A percentile compares a stretch with the other conserved stretches of the same genome.
Evolutionary conservation across 2,797 vertebrate genomes (phyloP).

Genomic region (Spinus olivaceus): DNA sequence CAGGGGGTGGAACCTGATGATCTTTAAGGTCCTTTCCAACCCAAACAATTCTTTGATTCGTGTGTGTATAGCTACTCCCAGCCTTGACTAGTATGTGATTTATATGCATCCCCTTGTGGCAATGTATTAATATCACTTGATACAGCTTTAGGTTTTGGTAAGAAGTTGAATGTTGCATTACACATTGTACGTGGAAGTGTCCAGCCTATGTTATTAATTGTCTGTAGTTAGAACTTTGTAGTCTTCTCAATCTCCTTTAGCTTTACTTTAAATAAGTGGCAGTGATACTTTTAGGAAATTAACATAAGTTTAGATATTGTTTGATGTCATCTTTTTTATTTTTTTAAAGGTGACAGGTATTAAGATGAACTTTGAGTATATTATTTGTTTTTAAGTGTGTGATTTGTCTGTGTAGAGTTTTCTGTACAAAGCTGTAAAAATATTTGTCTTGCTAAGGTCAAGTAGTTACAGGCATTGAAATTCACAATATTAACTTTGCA

Average conservation of each 20-base stretch:
- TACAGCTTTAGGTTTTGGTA: constrained; percentile 1
- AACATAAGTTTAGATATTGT: background rate
- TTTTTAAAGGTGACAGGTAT: background rate
- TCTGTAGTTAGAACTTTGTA: background rate
- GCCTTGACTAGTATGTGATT: constrained; percentile 29
- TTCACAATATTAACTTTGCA: background rate
- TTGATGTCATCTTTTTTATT: background rate
- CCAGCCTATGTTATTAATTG: background rate
- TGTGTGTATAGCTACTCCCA: background rate
- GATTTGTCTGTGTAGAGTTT: background rate
- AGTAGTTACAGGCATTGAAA: background rate
- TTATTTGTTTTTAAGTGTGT: background rate
- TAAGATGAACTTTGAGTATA: background rate
- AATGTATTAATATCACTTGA: constrained; percentile 30
- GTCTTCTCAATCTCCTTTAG: background rate
- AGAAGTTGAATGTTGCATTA: background rate
- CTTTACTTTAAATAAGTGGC: background rate
- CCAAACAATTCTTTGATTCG: background rate
- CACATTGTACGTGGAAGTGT: background rate
- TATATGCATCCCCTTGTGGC: constrained; percentile 27
- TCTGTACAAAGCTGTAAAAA: background rate
- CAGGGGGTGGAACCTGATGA: background rate
- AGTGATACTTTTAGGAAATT: background rate
- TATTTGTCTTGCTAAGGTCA: background rate
- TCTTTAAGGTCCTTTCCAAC: background rate